Evolutionary conservation across 2,888 invertebrate species (phyloP), one percentile per base, ranked within the genome.

Genomic region (Argyresthia albistria): DNA sequence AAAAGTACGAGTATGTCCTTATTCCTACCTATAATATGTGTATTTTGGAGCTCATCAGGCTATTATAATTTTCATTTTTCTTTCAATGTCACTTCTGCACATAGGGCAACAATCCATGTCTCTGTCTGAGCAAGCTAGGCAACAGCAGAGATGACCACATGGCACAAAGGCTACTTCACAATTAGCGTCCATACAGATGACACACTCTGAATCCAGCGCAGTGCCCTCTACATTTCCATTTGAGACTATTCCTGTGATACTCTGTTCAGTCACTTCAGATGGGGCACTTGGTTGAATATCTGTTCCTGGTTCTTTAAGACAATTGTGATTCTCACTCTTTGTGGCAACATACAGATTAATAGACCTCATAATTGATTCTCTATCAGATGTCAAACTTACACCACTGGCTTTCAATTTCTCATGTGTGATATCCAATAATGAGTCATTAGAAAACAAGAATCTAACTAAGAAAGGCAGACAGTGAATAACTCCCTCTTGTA

Each of bases 141-240:
- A 97, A 70, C 93, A 93, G 70, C 96, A 96, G 69, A 95, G 90
- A 76, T 97, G 96, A 53, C 96, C 96, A 72, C 96, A 96, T 53
- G 95, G 94, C 62, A 96, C 90, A 86, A 95, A 95, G 65, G 96
- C 93, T 51, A 95, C 89, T 73, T 92, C 91, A 61, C 80, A 78
- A 73, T 87, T 88, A 60, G 84, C 79, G 76, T 95, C 95, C 90
- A 96, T 90, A 73, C 96, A 96, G 62, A 96, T 89, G 42, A 95
- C 93, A 86, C 96, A 96, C 80, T 96, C 96, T 8, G 91, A 87
- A 57, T 83, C 83, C 46, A 70, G 70, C 43, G 73, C 63, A 54
- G 65, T 57, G 51, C 62, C 67, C 50, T 76, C 77, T 55, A 68
- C 66, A 54, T 78, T 64, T 57, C 60, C 57, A 57, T 62, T 74